Base-by-base conservation (phyloP, 2,888 invertebrate species). In the Coenonympha arcania region DNA sequence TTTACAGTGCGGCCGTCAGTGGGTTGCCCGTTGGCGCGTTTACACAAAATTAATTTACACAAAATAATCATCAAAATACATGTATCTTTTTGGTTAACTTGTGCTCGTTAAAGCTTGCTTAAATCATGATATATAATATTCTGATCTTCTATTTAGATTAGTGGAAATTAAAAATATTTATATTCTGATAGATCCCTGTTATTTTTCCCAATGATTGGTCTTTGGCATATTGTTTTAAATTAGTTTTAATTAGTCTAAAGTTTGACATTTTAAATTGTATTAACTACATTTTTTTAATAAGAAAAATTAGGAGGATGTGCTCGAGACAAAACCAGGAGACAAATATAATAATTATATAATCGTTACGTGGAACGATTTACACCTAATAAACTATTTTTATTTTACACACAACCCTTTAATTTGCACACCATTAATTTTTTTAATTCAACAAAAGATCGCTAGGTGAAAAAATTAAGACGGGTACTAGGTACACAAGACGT, bases 331-430 rank as follows among this genome's bases (percentile, higher is more conserved):
- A 64, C 55, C 57, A 64, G 62, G 59, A 63, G 57, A 67, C 59
- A 49, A 39, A 46, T 69, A 63, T 68, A 64, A n/a, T 68, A 64
- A n/a, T n/a, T n/a, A n/a, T n/a, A n/a, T n/a, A 66, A 65, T 68
- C 72, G 73, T 76, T 71, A 71, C 67, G 60, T 65, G 71, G 79
- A 76, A 75, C 48, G 74, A 76, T 71, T 66, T 77, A 39, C 66
- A 77, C 78, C 79, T 83, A 83, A 77, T 82, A 76, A 79, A 75
- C 77, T 84, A 85, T 79, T 78, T 82, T 83, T 83, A 82, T 74
- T 84, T 86, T 86, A 86, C 85, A 86, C 86, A 86, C 86, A 86
- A 86, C 86, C 86, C 79, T 86, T 85, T 82, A 80, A 77, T 85
- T 84, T 86, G 85, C 86, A 86, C 85, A 81, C 84, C 83, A 78